These are phyloP conservation scores for Leptogaster cylindrica DNA, from an alignment of 2,888 invertebrate genomes.

Conservation along the genomic window DNA sequence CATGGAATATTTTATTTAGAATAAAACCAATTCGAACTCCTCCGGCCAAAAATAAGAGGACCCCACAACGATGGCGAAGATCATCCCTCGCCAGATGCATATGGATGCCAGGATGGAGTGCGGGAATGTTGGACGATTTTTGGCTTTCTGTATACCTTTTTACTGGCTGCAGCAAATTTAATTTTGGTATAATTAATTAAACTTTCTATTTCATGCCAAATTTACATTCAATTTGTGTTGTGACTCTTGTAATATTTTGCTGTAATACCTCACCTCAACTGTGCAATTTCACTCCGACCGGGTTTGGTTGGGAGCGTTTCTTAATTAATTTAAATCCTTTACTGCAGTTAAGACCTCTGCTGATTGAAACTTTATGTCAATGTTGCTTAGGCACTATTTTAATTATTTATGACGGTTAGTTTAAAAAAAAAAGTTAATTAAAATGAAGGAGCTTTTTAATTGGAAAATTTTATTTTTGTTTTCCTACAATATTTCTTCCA, in stretches of 20 bases:
- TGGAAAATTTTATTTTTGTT: no score
- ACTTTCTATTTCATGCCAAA: constrained; percentile 60
- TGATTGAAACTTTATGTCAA: no score
- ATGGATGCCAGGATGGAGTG: background rate
- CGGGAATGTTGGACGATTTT: constrained; percentile 1
- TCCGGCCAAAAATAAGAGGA: constrained; percentile 26
- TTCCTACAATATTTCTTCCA: no score
- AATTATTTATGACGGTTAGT: no score
- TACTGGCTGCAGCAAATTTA: constrained; percentile 39
- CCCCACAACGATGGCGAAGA: constrained; percentile 3
- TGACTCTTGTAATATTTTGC: constrained; percentile 42
- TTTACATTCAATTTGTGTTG: constrained; percentile 58
- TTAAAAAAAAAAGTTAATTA: no score
- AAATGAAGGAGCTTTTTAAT: no score
- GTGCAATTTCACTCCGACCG: no score
- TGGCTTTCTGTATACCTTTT: background rate
- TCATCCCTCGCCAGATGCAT: background rate
- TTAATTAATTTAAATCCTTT: no score
- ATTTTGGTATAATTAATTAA: constrained; percentile 51
- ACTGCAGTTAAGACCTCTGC: no score
- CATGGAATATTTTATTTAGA: constrained; percentile 31
- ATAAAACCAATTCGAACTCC: constrained; percentile 28
- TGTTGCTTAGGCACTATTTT: no score
- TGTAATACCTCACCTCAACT: constrained; percentile 19
- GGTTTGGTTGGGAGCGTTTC: no score